Percentiles rank a stretch among this genome's conserved stretches.
Evolutionary conservation across 2,888 invertebrate species (phyloP).

Genomic region (Xylocampa areola): DNA sequence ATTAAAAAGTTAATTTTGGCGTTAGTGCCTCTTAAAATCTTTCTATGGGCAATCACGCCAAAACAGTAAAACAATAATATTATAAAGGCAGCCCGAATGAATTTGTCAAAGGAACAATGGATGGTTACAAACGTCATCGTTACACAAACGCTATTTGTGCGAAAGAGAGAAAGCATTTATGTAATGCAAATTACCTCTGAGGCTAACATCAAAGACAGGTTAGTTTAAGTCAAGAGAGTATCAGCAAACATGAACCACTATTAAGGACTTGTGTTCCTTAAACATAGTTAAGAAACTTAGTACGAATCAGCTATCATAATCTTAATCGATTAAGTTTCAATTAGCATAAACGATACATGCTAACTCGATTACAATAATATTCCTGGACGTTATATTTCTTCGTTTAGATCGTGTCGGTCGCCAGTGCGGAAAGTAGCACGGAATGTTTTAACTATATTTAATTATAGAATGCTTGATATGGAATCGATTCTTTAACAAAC

Average conservation of each 20-base stretch:
- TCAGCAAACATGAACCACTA: constrained; percentile 56
- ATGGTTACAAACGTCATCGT: constrained; percentile 20
- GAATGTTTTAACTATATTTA: constrained; percentile 36
- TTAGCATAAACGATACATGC: constrained; percentile 15
- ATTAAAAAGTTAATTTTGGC: constrained; percentile 5
- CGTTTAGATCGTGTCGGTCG: neutral
- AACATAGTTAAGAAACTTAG: constrained; percentile 36
- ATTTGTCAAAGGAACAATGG: constrained; percentile 14
- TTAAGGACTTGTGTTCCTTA: constrained; percentile 48
- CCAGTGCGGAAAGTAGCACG: constrained; percentile 22
- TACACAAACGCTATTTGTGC: constrained; percentile 16
- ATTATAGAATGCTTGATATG: constrained; percentile 35
- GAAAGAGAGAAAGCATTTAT: constrained; percentile 26
- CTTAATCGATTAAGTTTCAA: constrained; percentile 35
- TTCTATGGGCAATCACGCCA: constrained; percentile 3
- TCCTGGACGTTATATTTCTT: constrained; percentile 26
- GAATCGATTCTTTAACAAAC: constrained; percentile 35
- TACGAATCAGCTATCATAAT: constrained; percentile 27
- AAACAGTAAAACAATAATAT: constrained; percentile 29
- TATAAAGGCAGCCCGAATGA: constrained; percentile 28
- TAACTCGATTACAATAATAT: constrained; percentile 18
- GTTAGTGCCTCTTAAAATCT: constrained; percentile 17
- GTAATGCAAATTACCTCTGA: constrained; percentile 45
- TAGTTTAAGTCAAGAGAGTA: constrained; percentile 56
- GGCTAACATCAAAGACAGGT: constrained; percentile 57